phyloP scores from a whole-genome alignment of 2,113 vertebrate species.

The Dasypus novemcinctus region DNA sequence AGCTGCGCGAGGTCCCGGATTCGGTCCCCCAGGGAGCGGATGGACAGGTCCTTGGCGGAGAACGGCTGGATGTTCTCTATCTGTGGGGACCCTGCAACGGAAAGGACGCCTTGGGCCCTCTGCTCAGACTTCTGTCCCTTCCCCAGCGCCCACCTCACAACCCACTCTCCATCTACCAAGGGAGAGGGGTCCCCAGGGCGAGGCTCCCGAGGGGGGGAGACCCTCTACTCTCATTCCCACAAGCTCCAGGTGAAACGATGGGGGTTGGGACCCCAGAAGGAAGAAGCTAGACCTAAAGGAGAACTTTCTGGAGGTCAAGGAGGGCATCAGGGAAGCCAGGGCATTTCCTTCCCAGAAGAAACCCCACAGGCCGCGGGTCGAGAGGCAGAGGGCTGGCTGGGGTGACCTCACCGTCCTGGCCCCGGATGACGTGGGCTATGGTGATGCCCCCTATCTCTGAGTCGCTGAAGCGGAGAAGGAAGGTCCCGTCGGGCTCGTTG shows the following conservation, averaged over 20 bases:
- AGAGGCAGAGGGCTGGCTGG: neutral
- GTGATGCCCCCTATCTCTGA: slow-evolving; percentile 98
- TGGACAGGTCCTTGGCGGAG: slow-evolving; percentile 93
- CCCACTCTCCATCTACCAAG: neutral
- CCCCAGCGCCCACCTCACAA: neutral
- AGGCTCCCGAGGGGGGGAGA: neutral
- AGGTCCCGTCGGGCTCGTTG: slow-evolving; percentile 89
- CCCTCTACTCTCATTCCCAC: neutral
- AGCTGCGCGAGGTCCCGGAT: slow-evolving; percentile 92
- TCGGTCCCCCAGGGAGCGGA: slow-evolving; percentile 92
- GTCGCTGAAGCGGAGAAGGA: slow-evolving; percentile 97
- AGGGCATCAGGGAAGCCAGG: neutral
- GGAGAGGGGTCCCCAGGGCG: neutral
- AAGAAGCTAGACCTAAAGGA: neutral
- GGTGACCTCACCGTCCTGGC: slow-evolving; percentile 82
- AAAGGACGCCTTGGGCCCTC: slow-evolving; percentile 1
- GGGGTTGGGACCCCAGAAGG: neutral
- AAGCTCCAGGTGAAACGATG: neutral
- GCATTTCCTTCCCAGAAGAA: slow-evolving; percentile 30
- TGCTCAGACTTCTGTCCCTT: neutral
- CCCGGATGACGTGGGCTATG: slow-evolving; percentile 91
- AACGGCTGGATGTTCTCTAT: slow-evolving; percentile 98
- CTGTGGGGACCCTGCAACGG: slow-evolving; percentile 85
- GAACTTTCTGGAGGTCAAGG: slow-evolving; percentile 26
- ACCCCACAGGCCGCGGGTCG: neutral